Base-by-base conservation (phyloP, 1,140 invertebrate species). In the Panagrolaimus sp. region DNA sequence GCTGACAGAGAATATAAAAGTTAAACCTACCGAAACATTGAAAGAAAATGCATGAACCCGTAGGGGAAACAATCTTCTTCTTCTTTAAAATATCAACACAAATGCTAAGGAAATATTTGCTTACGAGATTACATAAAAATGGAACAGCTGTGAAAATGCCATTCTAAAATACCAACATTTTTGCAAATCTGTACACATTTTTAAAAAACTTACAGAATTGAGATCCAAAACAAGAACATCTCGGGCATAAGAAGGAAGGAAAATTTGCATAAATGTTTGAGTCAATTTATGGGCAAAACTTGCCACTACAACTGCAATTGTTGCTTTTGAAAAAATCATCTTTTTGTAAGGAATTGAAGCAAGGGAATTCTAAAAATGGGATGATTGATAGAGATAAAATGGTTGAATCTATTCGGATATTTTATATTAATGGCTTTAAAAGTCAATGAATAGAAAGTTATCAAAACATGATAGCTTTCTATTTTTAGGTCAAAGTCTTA, bases 141-240 rank as follows among this genome's bases (percentile, higher is more conserved):
- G 75, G 74, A 48, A 77, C 32, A 12, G 65, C 17, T 26, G 73
- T 52, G 55, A 47, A 76, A 21, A 77, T 44, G 32, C 73, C 73
- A 52, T 75, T 75, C 71, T 73, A 32, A 71, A 73, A 67, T 43
- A 1, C 8, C 43, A 38, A 38, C n/a, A n/a, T n/a, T 2, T 38
- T 28, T 58, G 52, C 14, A 12, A 3, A 7, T 0, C 32, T 28
- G n/a, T 7, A 43, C 2, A 64, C 1, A 2, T 43, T 63, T 17
- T 10, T 43, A 2, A 45, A 55, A 8, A n/a, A 21, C 58, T 10
- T 26, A 71, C 67, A 12, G 76, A 21, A 38, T 67, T 24, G 12
- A 75, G 24, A 68, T 73, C 45, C 15, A 75, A 52, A 46, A 28
- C n/a, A 45, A 75, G n/a, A 26, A 68, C 76, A 21, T 75, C 73